These are phyloP conservation scores for Lagria hirta DNA, from an alignment of 2,888 invertebrate genomes.

Conservation along the genomic window DNA sequence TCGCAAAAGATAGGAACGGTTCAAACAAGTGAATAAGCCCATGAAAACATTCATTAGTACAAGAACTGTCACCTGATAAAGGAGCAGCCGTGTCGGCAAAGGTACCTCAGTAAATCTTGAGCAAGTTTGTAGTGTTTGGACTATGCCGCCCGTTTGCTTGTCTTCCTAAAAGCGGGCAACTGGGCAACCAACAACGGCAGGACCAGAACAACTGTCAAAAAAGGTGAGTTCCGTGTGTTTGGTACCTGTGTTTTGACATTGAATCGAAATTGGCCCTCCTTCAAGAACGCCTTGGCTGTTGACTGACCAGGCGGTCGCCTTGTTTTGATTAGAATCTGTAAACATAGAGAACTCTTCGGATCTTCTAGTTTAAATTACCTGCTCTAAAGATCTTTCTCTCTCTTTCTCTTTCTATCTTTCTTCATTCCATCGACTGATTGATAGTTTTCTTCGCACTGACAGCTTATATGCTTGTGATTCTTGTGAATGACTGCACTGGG, in stretches of 20 bases:
- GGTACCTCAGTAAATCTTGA: conserved; percentile 49
- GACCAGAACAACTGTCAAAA: conserved; percentile 10
- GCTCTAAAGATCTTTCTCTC: too few species aligned
- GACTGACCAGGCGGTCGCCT: conserved; percentile 47
- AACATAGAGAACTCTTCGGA: conserved; percentile 45
- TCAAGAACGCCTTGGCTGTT: conserved; percentile 28
- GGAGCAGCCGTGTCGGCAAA: conserved; percentile 51
- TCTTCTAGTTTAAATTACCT: conserved; percentile 51
- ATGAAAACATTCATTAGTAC: conserved; percentile 52
- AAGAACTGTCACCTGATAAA: conserved; percentile 53
- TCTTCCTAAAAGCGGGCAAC: conserved; percentile 20
- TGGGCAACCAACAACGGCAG: too few species aligned
- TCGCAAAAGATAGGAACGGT: too few species aligned
- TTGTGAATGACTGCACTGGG: too few species aligned
- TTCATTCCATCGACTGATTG: conserved; percentile 30
- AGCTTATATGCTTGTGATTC: too few species aligned
- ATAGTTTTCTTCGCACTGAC: conserved; percentile 23
- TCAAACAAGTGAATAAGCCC: conserved; percentile 42
- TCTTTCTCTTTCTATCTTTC: too few species aligned
- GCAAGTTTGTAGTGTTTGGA: conserved; percentile 46
- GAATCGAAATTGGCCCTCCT: conserved; percentile 16
- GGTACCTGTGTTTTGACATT: conserved; percentile 18
- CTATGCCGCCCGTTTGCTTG: too few species aligned
- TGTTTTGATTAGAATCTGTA: conserved; percentile 51
- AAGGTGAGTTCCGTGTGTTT: conserved; percentile 22